Evolutionary conservation across 2,113 vertebrate genomes (phyloP), one percentile per base, ranked within the genome.

Genomic region (Gallinago paraguaiae): DNA sequence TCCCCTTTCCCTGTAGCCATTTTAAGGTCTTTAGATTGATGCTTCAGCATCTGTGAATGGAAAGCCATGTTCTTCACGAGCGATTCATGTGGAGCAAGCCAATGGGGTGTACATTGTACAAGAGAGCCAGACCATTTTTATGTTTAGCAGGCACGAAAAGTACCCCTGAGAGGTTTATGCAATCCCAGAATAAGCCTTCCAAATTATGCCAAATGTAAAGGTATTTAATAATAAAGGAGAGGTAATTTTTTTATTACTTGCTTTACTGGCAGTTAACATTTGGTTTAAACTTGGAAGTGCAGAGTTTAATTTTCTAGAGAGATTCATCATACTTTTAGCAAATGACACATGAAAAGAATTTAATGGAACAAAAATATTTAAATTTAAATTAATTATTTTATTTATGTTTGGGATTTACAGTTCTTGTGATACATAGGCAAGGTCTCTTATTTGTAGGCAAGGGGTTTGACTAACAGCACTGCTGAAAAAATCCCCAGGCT

Each of bases 221-320:
- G 56, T 87, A 72, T 70, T 96, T 87, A 93, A 94, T 75, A 96
- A 71, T 61, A 93, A 96, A 79, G 61, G 41, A 86, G 56, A 96
- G 31, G 23, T 59, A 27, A 65, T 92, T 95, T 72, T 84, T 95
- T 97, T 74, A 81, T 90, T 86, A 86, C 12, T 57, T 95, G 46
- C 64, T 94, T 95, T 92, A 91, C 80, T 86, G 87, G 89, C 82
- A 92, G 82, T 92, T 94, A 77, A 45, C 19, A 24, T 77, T 85
- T 83, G 74, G 81, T 94, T 92, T 92, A 69, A 77, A 67, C 78
- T 83, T 86, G 45, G 35, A 95, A 86, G 71, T 61, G 30, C 45
- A 53, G 81, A 87, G 46, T 41, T 48, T 24, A 41, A 50, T 81
- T 63, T 91, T 57, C 92, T 53, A 53, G 80, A 71, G 50, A 63